phyloP scores from a whole-genome alignment of 2,888 invertebrate genomes.

The Dyspetes luteomarginatus region DNA sequence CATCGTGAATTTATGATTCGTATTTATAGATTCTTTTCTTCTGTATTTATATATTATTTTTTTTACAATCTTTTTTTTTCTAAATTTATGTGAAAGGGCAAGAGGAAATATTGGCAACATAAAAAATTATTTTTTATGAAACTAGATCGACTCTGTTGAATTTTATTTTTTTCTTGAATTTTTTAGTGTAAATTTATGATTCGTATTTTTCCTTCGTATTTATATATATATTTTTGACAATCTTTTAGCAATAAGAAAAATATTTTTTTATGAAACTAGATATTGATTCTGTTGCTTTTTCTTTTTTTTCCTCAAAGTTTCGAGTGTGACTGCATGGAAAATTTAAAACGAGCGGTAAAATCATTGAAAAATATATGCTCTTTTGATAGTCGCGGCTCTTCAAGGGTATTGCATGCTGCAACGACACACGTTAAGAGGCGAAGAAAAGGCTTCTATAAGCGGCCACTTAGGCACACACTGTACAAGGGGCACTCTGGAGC shows the following conservation, averaged over 20 bases:
- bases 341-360: slow-evolving; percentile 66
- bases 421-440: slow-evolving; percentile 62
- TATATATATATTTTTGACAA: not conserved
- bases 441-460: slow-evolving; percentile 72
- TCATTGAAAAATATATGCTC: slow-evolving; percentile 1
- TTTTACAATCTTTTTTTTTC: too few species aligned
- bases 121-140: too few species aligned
- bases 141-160: too few species aligned
- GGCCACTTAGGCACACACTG: slow-evolving; percentile 75
- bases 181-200: too few species aligned
- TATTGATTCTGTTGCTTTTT: not conserved
- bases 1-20: too few species aligned
- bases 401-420: slow-evolving; percentile 63
- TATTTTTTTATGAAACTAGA: not conserved
- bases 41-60: too few species aligned
- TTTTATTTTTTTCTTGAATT: too few species aligned
- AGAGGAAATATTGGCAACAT: not conserved
- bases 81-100: too few species aligned
- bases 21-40: too few species aligned
- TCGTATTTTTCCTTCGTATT: too few species aligned
- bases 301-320: not conserved
- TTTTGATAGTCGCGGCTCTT: slow-evolving; percentile 40
- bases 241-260: not conserved
- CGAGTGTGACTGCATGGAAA: slow-evolving; percentile 50
- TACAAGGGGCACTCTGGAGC: slow-evolving; percentile 69